Base-by-base conservation (phyloP, 1,140 invertebrate genomes). In the Macrostomum lignano region DNA sequence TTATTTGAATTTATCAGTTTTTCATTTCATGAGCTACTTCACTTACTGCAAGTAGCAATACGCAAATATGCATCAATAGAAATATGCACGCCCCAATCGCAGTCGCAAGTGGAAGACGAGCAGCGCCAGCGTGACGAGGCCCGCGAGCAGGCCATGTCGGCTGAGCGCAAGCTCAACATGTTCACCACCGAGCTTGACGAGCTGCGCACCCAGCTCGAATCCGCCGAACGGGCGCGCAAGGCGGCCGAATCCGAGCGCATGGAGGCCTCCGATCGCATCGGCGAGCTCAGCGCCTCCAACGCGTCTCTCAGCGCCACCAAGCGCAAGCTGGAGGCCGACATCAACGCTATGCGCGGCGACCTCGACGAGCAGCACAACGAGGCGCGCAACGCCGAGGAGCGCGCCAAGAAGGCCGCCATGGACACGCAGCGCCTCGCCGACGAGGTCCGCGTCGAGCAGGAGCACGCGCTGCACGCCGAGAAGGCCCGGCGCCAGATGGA, bases 391-490 rank as follows among this genome's bases (percentile, higher is more conserved):
- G 46, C 55, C 36, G 48, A 58, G 41, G 48, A 51, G 24, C 35
- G 46, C 14, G 33, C 44, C 35, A 57, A 61, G 53, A 82, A 91
- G 65, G 76, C 84, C 17, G 81, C 86, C 73, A 78, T 86, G 44
- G 88, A 98, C 59, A 82, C 84, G 42, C 77, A 82, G 42, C 69
- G 82, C 53, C 67, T 96, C 43, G 84, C 84, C 42, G 88, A 96
- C 57, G 86, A 96, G 58, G 71, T 96, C 44, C 70, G 84, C 52
- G 79, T 82, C 43, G 88, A 98, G 67, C 88, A 96, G 60, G 86
- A 94, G 52, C 84, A 94, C 60, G 77, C 81, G 44, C 72, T 81
- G 57, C 79, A 78, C 44, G 77, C 88, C 58, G 86, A 96, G 66
- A 93, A 93, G 65, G 66, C 88, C 51, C 74, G 86, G 57, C 94